Base-by-base conservation (phyloP, 30 jellyfish, hydroid and myxozoan genomes). In the Turritopsis rubra region DNA sequence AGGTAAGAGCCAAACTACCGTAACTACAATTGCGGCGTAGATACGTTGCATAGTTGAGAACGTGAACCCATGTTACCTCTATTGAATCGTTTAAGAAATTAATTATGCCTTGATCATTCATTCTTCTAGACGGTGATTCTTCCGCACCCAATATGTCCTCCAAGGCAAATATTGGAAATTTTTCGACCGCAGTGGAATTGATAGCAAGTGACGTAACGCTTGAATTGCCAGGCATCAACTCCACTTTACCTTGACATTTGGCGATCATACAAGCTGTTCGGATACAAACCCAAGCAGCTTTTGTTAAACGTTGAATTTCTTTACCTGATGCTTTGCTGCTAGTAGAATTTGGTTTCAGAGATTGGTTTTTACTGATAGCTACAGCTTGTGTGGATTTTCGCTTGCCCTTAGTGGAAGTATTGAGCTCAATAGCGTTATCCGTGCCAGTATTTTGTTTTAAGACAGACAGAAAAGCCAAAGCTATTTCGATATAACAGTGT, bases 241-340 rank as follows among this genome's bases (percentile, higher is more conserved):
- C 92, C 25, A 81, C 29, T 79, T 89, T 89, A 60, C 81, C 73
- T 54, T 89, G 96, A 84, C 92, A 91, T 75, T 89, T 89, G 65
- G 93, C 92, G 71, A 89, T 89, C n/a, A 87, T 92, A 53, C 96
- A 91, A 5, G 96, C 96, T 1, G 96, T 73, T 23, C 96, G 77
- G 13, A 84, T 76, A 19, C 92, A 89, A 52, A 89, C 87, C 96
- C 96, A 89, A 76, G 92, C 96, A 17, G 89, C 93, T 54, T 68
- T 84, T 75, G 89, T 84, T 21, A 89, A 65, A 30, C 84, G 73
- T 72, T 89, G 96, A 1, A 89, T 80, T n/a, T 74, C 60, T 74
- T 74, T 74, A 22, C 30, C 77, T 8, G 30, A n/a, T 68, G 9
- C 30, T n/a, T 23, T 68, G 9, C 30, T 68, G 19, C 77, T 68